Conservation (phyloP, 2,888 invertebrate species). For the Tenthredo livida region DNA sequence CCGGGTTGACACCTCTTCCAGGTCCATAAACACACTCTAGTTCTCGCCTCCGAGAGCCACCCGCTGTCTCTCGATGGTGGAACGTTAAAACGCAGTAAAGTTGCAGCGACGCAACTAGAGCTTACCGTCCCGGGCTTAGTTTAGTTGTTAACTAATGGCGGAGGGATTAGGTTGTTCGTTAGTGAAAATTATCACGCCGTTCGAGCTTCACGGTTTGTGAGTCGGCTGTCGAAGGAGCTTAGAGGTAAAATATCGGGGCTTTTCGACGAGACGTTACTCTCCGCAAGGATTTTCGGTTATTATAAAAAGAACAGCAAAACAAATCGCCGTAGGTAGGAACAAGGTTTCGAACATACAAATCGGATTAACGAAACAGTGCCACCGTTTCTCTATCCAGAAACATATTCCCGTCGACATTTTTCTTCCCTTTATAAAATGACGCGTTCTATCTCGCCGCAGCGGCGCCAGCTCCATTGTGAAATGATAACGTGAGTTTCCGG, state of each 20-base stretch:
- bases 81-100: constrained; percentile 59
- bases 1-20: constrained; percentile 31
- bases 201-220: constrained; percentile 43
- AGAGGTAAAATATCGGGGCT: constrained; percentile 44
- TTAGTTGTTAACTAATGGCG: constrained; percentile 58
- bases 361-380: not conserved
- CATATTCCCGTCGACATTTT: not conserved
- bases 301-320: not conserved
- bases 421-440: not conserved
- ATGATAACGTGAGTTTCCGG: constrained; percentile 28
- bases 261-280: constrained; percentile 30
- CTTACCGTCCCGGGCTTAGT: constrained; percentile 56
- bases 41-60: constrained; percentile 9
- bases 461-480: constrained; percentile 2
- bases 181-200: constrained; percentile 53
- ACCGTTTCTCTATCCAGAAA: not conserved
- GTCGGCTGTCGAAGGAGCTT: constrained; percentile 50
- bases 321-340: not conserved
- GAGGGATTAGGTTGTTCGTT: constrained; percentile 52
- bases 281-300: not conserved
- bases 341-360: not conserved
- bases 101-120: constrained; percentile 50
- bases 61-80: constrained; percentile 26
- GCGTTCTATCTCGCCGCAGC: not conserved
- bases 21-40: constrained; percentile 20